A percentile compares a stretch with the other conserved stretches of the same genome.
These are phyloP conservation scores for Xestia c-nigrum DNA, from an alignment of 2,888 invertebrate genomes.

Conservation along the genomic window DNA sequence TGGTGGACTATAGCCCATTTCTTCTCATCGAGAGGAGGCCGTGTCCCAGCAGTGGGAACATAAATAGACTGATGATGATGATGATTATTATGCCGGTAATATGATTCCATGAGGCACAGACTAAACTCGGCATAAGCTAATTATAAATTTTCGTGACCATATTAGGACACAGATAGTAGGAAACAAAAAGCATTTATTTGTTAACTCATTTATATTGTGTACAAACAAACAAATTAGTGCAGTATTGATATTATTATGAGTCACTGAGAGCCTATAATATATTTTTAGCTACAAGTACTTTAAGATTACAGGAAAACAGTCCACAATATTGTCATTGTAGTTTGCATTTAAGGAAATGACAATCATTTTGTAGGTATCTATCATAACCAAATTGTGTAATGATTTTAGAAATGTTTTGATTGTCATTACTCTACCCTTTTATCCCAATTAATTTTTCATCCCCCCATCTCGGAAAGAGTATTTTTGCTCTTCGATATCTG, in stretches of 20 bases:
- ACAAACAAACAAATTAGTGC: slow-evolving; percentile 20
- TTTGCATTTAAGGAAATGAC: slow-evolving; percentile 3
- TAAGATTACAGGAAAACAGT: slow-evolving; percentile 40
- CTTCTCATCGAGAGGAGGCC: too few relatives aligned
- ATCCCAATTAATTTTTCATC: too few relatives aligned
- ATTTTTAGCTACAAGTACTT: not conserved
- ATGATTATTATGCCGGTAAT: not conserved
- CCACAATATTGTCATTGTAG: not conserved
- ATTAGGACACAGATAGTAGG: not conserved
- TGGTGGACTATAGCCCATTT: too few relatives aligned
- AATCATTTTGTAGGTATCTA: not conserved
- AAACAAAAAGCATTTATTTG: not conserved
- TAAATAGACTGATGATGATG: too few relatives aligned
- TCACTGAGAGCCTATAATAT: not conserved
- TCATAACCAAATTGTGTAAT: not conserved
- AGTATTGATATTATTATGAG: not conserved
- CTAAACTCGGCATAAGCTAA: not conserved
- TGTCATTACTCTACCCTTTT: not conserved
- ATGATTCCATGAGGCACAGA: not conserved
- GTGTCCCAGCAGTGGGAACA: too few relatives aligned
- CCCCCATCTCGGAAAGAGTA: too few relatives aligned
- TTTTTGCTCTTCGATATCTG: too few relatives aligned
- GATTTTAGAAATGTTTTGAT: slow-evolving; percentile 9
- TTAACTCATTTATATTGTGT: slow-evolving; percentile 15
- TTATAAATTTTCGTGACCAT: not conserved